Evolutionary conservation across 2,888 invertebrate species (phyloP).

Genomic region (Pterostichus niger): DNA sequence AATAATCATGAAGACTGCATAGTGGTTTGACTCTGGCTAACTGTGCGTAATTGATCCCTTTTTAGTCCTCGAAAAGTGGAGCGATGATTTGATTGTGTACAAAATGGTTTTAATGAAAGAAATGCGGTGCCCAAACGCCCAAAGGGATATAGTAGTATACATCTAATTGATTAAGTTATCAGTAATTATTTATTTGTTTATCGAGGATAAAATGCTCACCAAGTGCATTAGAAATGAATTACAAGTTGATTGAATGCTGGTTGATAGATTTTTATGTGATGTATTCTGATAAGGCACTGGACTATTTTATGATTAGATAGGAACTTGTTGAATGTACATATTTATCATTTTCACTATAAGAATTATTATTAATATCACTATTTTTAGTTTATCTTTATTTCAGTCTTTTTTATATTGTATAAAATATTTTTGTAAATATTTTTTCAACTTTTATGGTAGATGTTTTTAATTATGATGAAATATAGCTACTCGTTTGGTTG

Average conservation of each 20-base stretch:
- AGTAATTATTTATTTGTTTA: constrained; percentile 69
- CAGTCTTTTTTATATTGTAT: constrained; percentile 62
- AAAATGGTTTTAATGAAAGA: constrained; percentile 13
- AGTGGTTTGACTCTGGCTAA: constrained; percentile 31
- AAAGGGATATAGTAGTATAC: constrained; percentile 23
- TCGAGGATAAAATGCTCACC: constrained; percentile 71
- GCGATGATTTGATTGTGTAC: constrained; percentile 43
- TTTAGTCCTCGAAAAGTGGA: constrained; percentile 24
- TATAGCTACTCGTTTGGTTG: constrained; percentile 56
- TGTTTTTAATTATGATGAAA: constrained; percentile 54
- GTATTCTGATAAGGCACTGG: constrained; percentile 64
- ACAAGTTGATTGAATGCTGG: constrained; percentile 50
- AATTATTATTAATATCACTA: constrained; percentile 55
- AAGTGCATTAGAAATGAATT: constrained; percentile 71
- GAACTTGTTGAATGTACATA: constrained; percentile 65
- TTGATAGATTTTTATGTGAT: constrained; percentile 61
- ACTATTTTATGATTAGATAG: constrained; percentile 64
- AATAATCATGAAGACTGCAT: constrained; percentile 55
- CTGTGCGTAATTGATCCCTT: constrained; percentile 26
- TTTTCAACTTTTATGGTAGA: constrained; percentile 53
- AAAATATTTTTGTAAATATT: constrained; percentile 59
- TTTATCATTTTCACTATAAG: constrained; percentile 54
- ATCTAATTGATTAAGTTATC: constrained; percentile 44
- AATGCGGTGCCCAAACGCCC: constrained; percentile 12
- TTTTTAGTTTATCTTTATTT: constrained; percentile 54